Base-by-base conservation (phyloP, 2,888 invertebrate genomes). In the Halictus ligatus region DNA sequence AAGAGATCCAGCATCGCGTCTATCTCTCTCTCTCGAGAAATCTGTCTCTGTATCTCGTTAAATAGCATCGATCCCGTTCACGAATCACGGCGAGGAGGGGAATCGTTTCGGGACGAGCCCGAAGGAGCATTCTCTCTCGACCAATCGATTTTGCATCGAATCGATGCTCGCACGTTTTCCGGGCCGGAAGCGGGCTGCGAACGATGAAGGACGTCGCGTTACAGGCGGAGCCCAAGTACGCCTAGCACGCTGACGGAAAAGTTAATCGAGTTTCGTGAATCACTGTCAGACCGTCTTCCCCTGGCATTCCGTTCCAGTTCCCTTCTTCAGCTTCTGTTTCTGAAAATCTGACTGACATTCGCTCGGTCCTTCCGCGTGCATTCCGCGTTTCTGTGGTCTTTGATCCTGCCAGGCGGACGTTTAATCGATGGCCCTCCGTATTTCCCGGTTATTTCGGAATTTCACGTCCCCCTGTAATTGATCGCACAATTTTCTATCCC, bases 231-330 rank as follows among this genome's bases (percentile, higher is more conserved):
- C 69, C 69, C 69, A 67, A 67, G 67, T 67, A 54, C 54, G 67
- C 35, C 64, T 67, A 67, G 46, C 67, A 77, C 35, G n/a, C 67
- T 69, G 77, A 48, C 50, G 67, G 50, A 69, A 77, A 77, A 77
- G 67, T 77, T 77, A 77, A 77, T 77, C 77, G 50, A 64, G 77
- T 77, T 69, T 77, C 69, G 67, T 69, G 77, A 48, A 50, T 77
- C 67, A 69, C 77, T 77, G 77, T 77, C 77, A 40, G 69, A 48
- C 48, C 48, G n/a, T 77, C 67, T 67, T 50, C 50, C 64, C 29
- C 25, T 29, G 73, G 29, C 25, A 29, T 12, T 40, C 67, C 21
- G 48, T 48, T 77, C 67, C 48, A 48, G 69, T 48, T 50, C 40
- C n/a, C 67, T 77, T 77, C 67, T 69, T 77, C 77, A 35, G 40